These are phyloP conservation scores for Brachyhypopomus gauderio DNA, from an alignment of 2,113 vertebrate species.

Conservation along the genomic window DNA sequence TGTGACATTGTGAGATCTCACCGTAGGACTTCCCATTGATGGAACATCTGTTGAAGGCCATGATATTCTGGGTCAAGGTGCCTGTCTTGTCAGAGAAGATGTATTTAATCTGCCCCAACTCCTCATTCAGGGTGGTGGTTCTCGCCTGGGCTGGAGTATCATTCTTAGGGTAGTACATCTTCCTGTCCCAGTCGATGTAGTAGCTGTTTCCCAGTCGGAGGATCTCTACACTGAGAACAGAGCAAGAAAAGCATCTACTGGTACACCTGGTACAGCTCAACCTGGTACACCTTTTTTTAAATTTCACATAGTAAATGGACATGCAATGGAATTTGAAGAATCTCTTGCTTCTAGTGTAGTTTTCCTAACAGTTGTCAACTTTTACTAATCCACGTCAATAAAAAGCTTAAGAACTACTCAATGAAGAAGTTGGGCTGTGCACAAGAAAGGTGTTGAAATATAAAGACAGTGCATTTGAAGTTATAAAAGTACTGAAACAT, in stretches of 20 bases:
- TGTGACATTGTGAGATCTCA: constrained; percentile 57
- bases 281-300: no score
- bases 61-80: constrained; percentile 96
- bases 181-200: constrained; percentile 93
- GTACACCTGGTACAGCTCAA: no score
- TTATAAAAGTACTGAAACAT: no score
- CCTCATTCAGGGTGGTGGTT: constrained; percentile 95
- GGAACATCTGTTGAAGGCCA: constrained; percentile 93
- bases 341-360: no score
- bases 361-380: no score
- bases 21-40: constrained; percentile 88
- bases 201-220: constrained; percentile 95
- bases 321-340: no score
- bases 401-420: no score
- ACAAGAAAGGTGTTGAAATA: no score
- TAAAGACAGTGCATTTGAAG: no score
- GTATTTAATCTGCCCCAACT: constrained; percentile 94
- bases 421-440: no score
- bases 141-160: constrained; percentile 87
- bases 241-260: not conserved
- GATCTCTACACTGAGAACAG: constrained; percentile 84
- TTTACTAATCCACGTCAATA: no score
- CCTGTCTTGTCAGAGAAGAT: constrained; percentile 98
- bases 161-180: constrained; percentile 87
- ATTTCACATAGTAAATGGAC: no score